Evolutionary conservation across 2,113 vertebrate species (phyloP), one percentile per base, ranked within the genome.

Genomic region (Uropsilus gracilis): DNA sequence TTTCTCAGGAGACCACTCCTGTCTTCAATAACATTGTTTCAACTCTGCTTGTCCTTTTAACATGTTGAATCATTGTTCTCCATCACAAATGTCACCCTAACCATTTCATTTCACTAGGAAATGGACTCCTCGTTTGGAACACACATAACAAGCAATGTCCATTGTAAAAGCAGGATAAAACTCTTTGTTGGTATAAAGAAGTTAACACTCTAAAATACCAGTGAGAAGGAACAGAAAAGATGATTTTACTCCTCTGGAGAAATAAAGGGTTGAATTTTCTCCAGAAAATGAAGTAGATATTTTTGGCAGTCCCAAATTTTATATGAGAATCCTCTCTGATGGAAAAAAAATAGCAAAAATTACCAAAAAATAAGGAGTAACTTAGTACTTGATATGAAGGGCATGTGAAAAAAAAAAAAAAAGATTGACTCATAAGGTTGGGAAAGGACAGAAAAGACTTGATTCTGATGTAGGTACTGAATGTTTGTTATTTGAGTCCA

Each of bases 401-500:
- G 50, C 30, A 42, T 24, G 2, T 68, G n/a, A 57, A 75, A 76
- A 78, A 46, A 71, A 30, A 57, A 75, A 76, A 78, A 46, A 71
- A 30, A 57, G 61, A 24, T 84, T 26, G 39, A 73, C 85, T 10
- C 32, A 34, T 0, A 34, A 88, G 26, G 12, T 86, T 63, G 57
- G 32, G 48, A 57, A 66, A 69, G n/a, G 32, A 37, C 24, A 11
- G 63, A 46, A 53, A 83, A 77, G 37, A 12, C 48, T 94, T 14
- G 61, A 63, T 87, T 90, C 24, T 39, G 63, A 59, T 48, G 20
- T 66, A 90, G 55, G 55, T 44, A 88, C 68, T 72, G 76, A 94
- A 39, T 94, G 81, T 96, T 98, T 96, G 94, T 92, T 95, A 96
- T 95, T 97, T 95, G 96, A 97, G 73, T 89, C 37, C 50, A 97